Base-by-base conservation (phyloP, 1,140 invertebrate genomes). In the Helicoverpa armigera region DNA sequence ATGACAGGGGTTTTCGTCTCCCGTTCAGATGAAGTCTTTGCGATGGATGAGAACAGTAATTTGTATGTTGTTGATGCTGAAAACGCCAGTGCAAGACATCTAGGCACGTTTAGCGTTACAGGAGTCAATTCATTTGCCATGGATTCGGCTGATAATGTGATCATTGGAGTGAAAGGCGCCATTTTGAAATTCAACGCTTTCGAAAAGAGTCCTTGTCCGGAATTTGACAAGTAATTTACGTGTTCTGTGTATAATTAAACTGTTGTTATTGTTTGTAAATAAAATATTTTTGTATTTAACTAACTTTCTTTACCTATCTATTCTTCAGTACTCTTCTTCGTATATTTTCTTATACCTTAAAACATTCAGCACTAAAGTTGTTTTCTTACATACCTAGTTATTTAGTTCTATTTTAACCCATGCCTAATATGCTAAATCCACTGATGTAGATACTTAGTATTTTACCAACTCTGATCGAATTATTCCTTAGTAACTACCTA, bases 41-140 rank as follows among this genome's bases (percentile, higher is more conserved):
- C 86, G 2, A 94, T 94, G 93, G 93, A 94, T 82, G 92, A 94
- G 48, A 89, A 88, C 16, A 93, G 92, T 77, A 92, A 93, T 80
- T 81, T 94, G 23, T 95, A 91, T 56, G 69, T 80, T 14, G 86
- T 94, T 50, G 90, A 93, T 70, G 72, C 88, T 4, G 88, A 92
- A 50, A 91, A 89, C 48, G 87, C 86, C 0, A 88, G 79, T 75
- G 94, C 94, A 0, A 91, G 78, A 29, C 80, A 84, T 82, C 69
- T 94, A 12, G 92, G 94, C 3, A 85, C 86, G 0, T 95, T 94
- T 69, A 90, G 88, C 53, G 80, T 93, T 0, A 84, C 74, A 12
- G 94, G 91, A 14, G 94, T 94, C 0, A 95, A 94, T 78, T 86
- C 90, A 0, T 95, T 95, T 31, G 94, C 86, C 5, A 85, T 95